Evolutionary conservation across 2,888 invertebrate species (phyloP).

Genomic region (Meiosimyza decipiens): DNA sequence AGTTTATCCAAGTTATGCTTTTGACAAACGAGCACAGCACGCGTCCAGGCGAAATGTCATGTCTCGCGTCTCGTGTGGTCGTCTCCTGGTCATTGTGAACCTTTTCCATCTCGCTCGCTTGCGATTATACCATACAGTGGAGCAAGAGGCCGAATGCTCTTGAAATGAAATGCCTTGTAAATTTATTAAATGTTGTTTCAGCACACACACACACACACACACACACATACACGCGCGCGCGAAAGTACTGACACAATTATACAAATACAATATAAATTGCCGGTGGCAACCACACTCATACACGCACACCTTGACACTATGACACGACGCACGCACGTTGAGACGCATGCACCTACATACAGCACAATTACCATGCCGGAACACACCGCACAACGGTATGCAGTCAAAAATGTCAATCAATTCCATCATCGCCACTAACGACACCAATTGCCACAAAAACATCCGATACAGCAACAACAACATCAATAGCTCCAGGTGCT

Average conservation of each 20-base stretch:
- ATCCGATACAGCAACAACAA: neutral
- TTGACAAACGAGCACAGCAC: constrained; percentile 17
- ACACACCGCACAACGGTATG: constrained; percentile 12
- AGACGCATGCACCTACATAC: neutral
- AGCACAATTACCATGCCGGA: constrained; percentile 2
- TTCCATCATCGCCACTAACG: constrained; percentile 11
- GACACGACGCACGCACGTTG: neutral
- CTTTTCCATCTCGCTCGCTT: too few species aligned
- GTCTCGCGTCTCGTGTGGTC: constrained; percentile 5
- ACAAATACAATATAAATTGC: neutral
- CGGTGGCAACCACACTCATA: neutral
- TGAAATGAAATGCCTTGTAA: constrained; percentile 16
- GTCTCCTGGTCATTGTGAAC: neutral
- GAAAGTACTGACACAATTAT: neutral
- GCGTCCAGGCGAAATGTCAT: constrained; percentile 15
- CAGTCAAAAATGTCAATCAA: constrained; percentile 22
- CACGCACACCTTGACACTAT: too few species aligned
- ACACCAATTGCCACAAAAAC: constrained; percentile 10
- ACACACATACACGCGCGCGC: neutral
- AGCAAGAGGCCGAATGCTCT: neutral
- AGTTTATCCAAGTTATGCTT: constrained; percentile 21
- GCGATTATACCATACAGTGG: neutral
- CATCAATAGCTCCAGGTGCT: constrained; percentile 9
- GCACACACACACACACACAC: neutral
- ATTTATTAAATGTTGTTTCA: constrained; percentile 8